Evolutionary conservation across 2,797 vertebrate genomes (phyloP).

Genomic region (Rhadinocentrus ornatus): DNA sequence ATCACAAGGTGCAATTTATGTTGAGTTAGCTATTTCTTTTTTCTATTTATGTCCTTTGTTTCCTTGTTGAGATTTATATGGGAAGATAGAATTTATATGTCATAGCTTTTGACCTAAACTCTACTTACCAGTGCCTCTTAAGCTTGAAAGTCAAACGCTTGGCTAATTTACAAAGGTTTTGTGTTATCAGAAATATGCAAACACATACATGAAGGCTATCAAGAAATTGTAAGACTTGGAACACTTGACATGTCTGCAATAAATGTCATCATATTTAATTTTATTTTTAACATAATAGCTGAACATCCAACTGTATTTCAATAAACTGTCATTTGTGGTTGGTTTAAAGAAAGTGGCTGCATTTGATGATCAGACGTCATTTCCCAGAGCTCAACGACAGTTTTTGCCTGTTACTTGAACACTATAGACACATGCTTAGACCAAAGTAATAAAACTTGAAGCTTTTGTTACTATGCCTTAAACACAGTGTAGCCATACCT

Average conservation of each 20-base stretch:
- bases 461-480: too few relatives aligned
- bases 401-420: too few relatives aligned
- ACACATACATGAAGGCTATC: neutral
- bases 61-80: neutral
- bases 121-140: neutral
- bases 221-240: neutral
- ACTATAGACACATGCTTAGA: too few relatives aligned
- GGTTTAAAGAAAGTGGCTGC: too few relatives aligned
- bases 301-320: neutral
- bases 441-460: too few relatives aligned
- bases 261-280: neutral
- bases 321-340: neutral
- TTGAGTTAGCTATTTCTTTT: constrained; percentile 11
- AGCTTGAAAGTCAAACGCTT: neutral
- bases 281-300: neutral
- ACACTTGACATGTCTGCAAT: neutral
- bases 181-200: neutral
- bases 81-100: neutral
- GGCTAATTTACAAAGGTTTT: neutral
- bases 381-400: too few relatives aligned
- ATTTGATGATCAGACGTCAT: too few relatives aligned
- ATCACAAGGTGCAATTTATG: constrained; percentile 7
- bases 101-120: neutral
- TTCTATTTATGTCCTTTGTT: neutral
- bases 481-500: too few relatives aligned